Evolutionary conservation across 2,888 invertebrate genomes (phyloP), one percentile per base, ranked within the genome.

Genomic region (Pheosia tremula): DNA sequence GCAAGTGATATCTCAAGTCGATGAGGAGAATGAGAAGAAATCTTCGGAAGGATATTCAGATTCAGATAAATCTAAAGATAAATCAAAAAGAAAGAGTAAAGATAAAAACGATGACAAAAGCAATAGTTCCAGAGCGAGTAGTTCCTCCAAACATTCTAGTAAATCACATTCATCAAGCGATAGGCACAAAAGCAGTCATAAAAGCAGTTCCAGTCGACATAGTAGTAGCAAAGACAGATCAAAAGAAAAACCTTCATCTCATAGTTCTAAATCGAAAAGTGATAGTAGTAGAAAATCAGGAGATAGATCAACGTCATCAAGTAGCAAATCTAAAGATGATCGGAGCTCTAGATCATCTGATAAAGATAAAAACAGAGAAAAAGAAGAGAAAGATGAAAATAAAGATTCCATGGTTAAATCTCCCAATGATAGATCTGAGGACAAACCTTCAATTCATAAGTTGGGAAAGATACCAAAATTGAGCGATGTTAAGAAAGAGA

Each of bases 381-480:
- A 79, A 64, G 80, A 82, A 8, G 81, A 83, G 11, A 80, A 79
- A 69, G 66, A 38, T 58, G 78, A 80, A 11, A 82, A 77, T 63
- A 84, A 81, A 74, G 85, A 88, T 67, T 85, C 66, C 56, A 68
- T 66, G 71, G 91, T 80, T 64, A 87, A 75, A 63, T 62, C 78
- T 72, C 64, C 82, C 84, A 94, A 93, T 38, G 96, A 96, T 66
- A 96, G 96, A 83, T 95, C 95, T 9, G 91, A 96, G 55, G 95
- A 96, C 43, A 96, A 96, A 79, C 96, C 95, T 60, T 95, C 96
- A 37, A 92, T 97, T 62, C 96, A 96, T 74, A 97, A 96, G 89
- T 86, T 97, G 39, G 97, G 97, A 0, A 96, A 96, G 88, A 97
- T 97, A 77, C 97, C 97, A 0, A 97, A 96, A 87, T 95, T 97